A percentile compares a stretch with the other conserved stretches of the same genome.
These are phyloP conservation scores for Paramisgurnus dabryanus DNA, from an alignment of 2,113 vertebrate genomes.

Conservation along the genomic window DNA sequence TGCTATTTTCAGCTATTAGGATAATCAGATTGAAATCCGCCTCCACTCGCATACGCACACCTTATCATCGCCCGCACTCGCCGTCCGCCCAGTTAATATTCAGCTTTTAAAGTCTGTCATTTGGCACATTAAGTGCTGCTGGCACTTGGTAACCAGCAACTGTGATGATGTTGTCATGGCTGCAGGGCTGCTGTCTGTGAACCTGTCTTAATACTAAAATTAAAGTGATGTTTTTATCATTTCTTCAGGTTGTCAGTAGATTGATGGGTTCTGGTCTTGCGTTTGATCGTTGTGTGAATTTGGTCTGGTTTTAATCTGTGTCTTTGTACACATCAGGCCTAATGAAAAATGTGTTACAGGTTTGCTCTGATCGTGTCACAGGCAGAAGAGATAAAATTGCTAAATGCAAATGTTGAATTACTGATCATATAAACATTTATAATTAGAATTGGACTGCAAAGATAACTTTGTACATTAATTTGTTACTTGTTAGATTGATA, in stretches of 20 bases:
- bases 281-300: too few relatives aligned
- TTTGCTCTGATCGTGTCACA: too few relatives aligned
- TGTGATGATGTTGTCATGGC: slow-evolving; percentile 51
- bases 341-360: too few relatives aligned
- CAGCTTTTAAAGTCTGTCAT: slow-evolving; percentile 62
- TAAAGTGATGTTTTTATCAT: not conserved
- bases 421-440: too few relatives aligned
- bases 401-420: too few relatives aligned
- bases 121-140: slow-evolving; percentile 48
- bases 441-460: too few relatives aligned
- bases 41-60: slow-evolving; percentile 47
- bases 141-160: slow-evolving; percentile 39
- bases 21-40: slow-evolving; percentile 64
- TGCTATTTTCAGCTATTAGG: slow-evolving; percentile 57
- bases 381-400: too few relatives aligned
- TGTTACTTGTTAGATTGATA: too few relatives aligned
- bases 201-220: not conserved
- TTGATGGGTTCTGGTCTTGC: too few relatives aligned
- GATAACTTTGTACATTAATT: too few relatives aligned
- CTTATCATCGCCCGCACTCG: not conserved
- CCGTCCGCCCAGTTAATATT: slow-evolving; percentile 62
- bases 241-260: not conserved
- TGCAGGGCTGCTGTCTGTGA: slow-evolving; percentile 13
- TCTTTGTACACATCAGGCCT: too few relatives aligned
- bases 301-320: too few relatives aligned